phyloP scores from a whole-genome alignment of 2,113 vertebrate genomes.

The Pomatostomus ruficeps region DNA sequence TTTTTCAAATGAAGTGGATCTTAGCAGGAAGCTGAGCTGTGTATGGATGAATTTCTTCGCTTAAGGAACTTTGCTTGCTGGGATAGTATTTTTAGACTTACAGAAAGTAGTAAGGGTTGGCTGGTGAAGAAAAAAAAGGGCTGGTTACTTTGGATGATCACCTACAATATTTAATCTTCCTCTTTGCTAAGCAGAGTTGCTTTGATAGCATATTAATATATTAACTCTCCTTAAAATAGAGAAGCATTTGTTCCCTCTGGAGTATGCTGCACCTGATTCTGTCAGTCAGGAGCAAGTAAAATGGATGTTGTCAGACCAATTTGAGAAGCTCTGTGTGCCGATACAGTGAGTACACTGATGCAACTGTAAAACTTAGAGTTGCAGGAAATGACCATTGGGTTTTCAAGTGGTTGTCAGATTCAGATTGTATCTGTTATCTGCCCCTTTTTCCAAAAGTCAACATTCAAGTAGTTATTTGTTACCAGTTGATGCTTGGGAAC shows the following conservation, averaged over 20 bases:
- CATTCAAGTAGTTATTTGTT: background rate
- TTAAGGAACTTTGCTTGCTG: background rate
- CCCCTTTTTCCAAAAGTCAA: background rate
- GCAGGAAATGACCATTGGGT: background rate
- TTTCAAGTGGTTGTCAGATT: background rate
- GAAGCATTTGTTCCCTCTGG: background rate
- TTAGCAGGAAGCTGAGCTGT: background rate
- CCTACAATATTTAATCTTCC: background rate
- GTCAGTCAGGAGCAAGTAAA: constrained; percentile 40
- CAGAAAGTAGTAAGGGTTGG: background rate
- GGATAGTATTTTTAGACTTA: background rate
- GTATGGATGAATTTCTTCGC: background rate
- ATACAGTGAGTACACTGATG: background rate
- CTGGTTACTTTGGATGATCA: background rate
- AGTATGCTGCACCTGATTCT: constrained; percentile 45
- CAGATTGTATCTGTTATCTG: background rate
- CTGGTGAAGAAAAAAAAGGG: background rate
- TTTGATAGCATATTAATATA: background rate
- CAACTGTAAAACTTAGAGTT: background rate
- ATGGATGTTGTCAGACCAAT: background rate
- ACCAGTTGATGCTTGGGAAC: background rate
- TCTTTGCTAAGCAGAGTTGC: background rate
- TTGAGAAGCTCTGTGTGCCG: background rate
- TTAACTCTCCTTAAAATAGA: constrained; percentile 45
- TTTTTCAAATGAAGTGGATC: background rate